Evolutionary conservation across 2,113 vertebrate genomes (phyloP), one percentile per base, ranked within the genome.

Genomic region (Accipiter virgatus): DNA sequence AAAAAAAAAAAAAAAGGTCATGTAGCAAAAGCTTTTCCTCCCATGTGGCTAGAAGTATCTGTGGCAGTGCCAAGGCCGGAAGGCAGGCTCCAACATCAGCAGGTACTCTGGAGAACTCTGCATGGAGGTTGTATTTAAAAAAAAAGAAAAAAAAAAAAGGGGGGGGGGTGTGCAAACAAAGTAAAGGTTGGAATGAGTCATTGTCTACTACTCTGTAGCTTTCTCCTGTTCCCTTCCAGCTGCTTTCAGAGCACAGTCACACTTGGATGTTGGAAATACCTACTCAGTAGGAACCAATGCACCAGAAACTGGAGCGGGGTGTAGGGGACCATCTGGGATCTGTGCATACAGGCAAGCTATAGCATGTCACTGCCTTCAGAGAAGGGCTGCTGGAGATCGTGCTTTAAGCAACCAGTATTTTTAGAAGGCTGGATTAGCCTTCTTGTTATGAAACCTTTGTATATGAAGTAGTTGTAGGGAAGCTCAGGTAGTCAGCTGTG

Each of bases 141-240:
- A 68, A 84, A 52, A 63, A 52, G 55, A 42, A 47, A 11, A 42
- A 42, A 27, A 81, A 52, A 63, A 52, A 53, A 2, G 10, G 7
- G 26, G 18, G 38, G 17, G 19, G 13, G 6, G 15, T 32, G 29
- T 19, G 91, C 85, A 93, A 97, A 94, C 93, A 34, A 91, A 98
- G 97, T 98, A 98, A 98, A 98, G 93, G 95, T 97, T 96, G 96
- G 94, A 97, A 94, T 97, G 94, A 95, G 95, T 84, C 29, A 1
- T 19, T 66, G 88, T 95, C 87, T 96, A 19, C 87, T 96, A 19
- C 53, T 84, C 84, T 88, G 25, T 86, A 70, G 68, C 70, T 92
- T 94, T 96, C 74, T 97, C 71, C 70, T 7, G 5, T 97, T 86
- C 47, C 61, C 85, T 83, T 81, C 47, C 89, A 81, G 80, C 77